phyloP scores from a whole-genome alignment of 2,113 vertebrate genomes.

The Takifugu flavidus region DNA sequence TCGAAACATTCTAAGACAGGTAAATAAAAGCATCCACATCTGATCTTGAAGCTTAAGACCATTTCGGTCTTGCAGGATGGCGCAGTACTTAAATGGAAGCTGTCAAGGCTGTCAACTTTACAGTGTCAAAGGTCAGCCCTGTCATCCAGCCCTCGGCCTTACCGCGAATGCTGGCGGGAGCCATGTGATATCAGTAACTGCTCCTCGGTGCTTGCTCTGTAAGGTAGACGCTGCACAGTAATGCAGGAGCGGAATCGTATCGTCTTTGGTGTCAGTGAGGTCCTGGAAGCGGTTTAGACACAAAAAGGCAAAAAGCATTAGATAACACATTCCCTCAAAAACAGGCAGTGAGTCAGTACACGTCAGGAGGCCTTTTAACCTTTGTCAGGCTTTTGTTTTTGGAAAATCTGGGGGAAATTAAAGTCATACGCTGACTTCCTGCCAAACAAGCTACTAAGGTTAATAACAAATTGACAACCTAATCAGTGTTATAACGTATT shows the following conservation, averaged over 20 bases:
- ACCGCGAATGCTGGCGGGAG: constrained; percentile 82
- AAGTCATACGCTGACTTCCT: no score
- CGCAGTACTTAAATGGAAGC: no score
- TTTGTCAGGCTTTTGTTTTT: no score
- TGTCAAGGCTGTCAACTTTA: not conserved
- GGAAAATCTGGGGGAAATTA: no score
- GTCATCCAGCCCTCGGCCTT: constrained; percentile 12
- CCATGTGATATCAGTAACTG: constrained; percentile 87
- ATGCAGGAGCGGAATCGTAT: constrained; percentile 66
- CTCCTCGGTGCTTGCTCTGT: constrained; percentile 77
- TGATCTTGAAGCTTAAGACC: no score
- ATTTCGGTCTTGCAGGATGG: no score
- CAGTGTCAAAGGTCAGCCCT: not conserved
- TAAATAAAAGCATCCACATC: no score
- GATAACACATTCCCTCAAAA: not conserved
- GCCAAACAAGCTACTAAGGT: not conserved
- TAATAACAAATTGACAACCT: not conserved
- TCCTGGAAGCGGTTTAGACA: constrained; percentile 54
- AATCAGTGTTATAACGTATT: not conserved
- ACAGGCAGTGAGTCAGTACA: not conserved
- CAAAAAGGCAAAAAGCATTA: constrained; percentile 8
- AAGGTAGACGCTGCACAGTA: constrained; percentile 79
- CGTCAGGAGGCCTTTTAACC: no score
- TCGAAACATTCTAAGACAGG: no score
- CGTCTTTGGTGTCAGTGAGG: constrained; percentile 48